Base-by-base conservation (phyloP, 2,888 invertebrate species). In the Geotrupes spiniger region DNA sequence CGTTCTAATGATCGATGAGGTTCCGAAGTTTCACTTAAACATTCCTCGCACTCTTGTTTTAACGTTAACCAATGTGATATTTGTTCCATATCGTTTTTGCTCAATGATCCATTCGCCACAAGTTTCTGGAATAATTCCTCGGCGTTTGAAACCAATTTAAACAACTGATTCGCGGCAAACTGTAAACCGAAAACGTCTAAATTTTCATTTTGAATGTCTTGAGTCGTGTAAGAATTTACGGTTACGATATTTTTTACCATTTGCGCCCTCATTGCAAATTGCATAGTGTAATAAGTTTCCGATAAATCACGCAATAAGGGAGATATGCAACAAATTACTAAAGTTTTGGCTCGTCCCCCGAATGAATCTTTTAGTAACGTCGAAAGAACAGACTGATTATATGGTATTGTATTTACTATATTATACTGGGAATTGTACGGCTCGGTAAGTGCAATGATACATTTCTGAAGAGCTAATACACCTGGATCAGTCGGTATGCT, bases 31-130 rank as follows among this genome's bases (percentile, higher is more conserved):
- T 76, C 76, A 39, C 80, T 81, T 37, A 87, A 77, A 66, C 90
- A 90, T 65, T 91, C 90, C 69, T 91, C 89, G 71, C 89, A 91
- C 71, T 92, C 92, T 58, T 90, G 89, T 65, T 91, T 91, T 52
- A 90, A 74, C 62, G 87, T 89, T 11, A 92, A 74, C 92, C 92
- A 92, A 58, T 89, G 86, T 64, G 87, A 81, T 36, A 85, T 83
- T 72, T 88, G 88, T 63, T 86, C 87, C 56, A 85, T 80, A 65
- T 89, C 88, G 50, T 80, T 74, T 43, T 85, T 84, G 8, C 83
- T 80, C 45, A 91, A 68, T n/a, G 81, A 77, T 62, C 85, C 85
- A 29, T 82, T 85, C 10, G 81, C 78, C 39, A 89, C 77, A 33
- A 91, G 78, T 70, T 81, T 87, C 71, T 85, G 83, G 71, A 88